phyloP scores from a whole-genome alignment of 2,888 invertebrate genomes.

The Ashinkailepas kermadecensis region DNA sequence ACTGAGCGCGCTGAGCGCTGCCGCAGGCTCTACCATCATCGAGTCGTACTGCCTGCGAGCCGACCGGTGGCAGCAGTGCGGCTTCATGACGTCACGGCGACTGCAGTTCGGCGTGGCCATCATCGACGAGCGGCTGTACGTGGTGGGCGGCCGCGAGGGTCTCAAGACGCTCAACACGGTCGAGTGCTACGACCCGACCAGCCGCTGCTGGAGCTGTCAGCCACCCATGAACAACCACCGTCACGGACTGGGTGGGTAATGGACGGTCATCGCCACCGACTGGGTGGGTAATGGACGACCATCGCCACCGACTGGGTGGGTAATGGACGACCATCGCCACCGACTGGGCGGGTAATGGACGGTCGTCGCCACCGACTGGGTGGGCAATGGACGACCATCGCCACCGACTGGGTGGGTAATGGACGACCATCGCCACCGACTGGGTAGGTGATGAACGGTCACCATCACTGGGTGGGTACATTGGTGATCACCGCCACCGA shows the following conservation, averaged over 20 bases:
- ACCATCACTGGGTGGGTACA: too few relatives aligned
- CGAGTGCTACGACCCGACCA: conserved; percentile 78
- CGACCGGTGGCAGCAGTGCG: conserved; percentile 68
- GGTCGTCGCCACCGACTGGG: too few relatives aligned
- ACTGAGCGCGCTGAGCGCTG: too few relatives aligned
- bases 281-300: too few relatives aligned
- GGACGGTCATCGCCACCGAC: not conserved
- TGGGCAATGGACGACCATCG: too few relatives aligned
- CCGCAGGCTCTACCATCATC: conserved; percentile 72
- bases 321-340: too few relatives aligned
- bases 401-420: too few relatives aligned
- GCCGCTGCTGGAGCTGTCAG: conserved; percentile 67
- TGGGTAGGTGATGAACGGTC: too few relatives aligned
- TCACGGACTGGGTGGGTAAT: conserved; percentile 45
- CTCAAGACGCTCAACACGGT: conserved; percentile 88
- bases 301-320: too few relatives aligned
- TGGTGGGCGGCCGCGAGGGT: conserved; percentile 87
- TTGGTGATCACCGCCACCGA: too few relatives aligned
- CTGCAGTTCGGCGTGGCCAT: conserved; percentile 88
- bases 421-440: too few relatives aligned
- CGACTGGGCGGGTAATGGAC: too few relatives aligned
- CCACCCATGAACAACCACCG: conserved; percentile 86
- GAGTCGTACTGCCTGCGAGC: conserved; percentile 78
- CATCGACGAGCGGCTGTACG: conserved; percentile 57
- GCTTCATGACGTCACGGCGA: conserved; percentile 68